These are phyloP conservation scores for Luidia sarsii DNA, from an alignment of 53 echinoderm and acorn worm genomes.

Conservation along the genomic window DNA sequence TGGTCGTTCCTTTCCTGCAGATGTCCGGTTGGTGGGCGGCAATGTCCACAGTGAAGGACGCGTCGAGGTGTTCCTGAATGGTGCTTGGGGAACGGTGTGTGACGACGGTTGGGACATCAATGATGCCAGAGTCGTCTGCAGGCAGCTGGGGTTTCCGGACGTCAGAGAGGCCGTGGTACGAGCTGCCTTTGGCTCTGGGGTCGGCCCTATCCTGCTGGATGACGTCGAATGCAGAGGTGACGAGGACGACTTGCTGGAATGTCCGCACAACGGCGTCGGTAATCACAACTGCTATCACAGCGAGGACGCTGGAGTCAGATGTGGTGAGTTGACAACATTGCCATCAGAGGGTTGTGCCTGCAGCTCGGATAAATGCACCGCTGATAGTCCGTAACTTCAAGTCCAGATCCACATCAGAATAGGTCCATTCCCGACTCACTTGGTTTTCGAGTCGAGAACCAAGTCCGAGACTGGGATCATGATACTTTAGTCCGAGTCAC, in stretches of 20 bases:
- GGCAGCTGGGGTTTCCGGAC: slow-evolving; percentile 25
- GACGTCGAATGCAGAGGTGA: slow-evolving; percentile 40
- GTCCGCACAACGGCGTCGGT: slow-evolving; percentile 33
- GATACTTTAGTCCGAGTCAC: too few relatives aligned
- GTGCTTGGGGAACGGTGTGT: slow-evolving; percentile 57
- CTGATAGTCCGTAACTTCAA: background rate
- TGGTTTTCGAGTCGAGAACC: background rate
- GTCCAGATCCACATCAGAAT: background rate
- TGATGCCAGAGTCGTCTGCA: slow-evolving; percentile 49
- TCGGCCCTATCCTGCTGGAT: slow-evolving; percentile 46
- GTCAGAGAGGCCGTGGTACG: background rate
- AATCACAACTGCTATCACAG: slow-evolving; percentile 44
- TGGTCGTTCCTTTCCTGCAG: background rate
- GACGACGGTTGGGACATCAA: slow-evolving; percentile 55
- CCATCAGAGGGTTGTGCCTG: background rate
- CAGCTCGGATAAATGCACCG: background rate
- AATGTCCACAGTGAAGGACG: background rate
- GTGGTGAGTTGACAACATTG: background rate
- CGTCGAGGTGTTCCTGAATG: slow-evolving; percentile 41
- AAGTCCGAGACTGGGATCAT: background rate
- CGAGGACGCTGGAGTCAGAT: slow-evolving; percentile 55
- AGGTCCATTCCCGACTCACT: background rate
- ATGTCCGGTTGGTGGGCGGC: slow-evolving; percentile 19
- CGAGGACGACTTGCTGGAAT: slow-evolving; percentile 35
- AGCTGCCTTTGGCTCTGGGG: slow-evolving; percentile 38